These are phyloP conservation scores for Globia sparganii DNA, from an alignment of 2,888 invertebrate genomes.

Conservation along the genomic window DNA sequence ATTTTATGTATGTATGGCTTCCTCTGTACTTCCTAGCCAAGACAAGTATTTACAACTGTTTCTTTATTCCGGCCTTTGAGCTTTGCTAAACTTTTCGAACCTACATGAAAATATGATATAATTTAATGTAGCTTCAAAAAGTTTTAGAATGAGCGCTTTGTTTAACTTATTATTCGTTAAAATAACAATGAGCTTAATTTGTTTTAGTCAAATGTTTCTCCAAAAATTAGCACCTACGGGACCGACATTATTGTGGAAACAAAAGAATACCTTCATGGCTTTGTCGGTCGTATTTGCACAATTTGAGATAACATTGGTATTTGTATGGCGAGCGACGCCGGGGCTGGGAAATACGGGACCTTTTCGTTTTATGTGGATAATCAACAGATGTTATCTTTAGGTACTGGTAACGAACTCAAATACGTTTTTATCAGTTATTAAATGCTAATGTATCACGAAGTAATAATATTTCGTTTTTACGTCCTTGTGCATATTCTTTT, in stretches of 20 bases:
- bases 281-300: conserved; percentile 18
- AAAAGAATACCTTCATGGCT: conserved; percentile 33
- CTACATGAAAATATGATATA: conserved; percentile 20
- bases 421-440: conserved; percentile 28
- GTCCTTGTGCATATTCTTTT: background rate
- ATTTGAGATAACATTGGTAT: conserved; percentile 43
- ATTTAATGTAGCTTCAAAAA: conserved; percentile 22
- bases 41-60: conserved; percentile 42
- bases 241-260: conserved; percentile 7
- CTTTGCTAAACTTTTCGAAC: conserved; percentile 27
- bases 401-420: conserved; percentile 38
- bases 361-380: conserved; percentile 48
- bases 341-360: conserved; percentile 12
- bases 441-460: conserved; percentile 27
- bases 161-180: conserved; percentile 27
- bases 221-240: conserved; percentile 15
- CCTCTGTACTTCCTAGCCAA: conserved; percentile 49
- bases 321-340: conserved; percentile 7
- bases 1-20: conserved; percentile 44
- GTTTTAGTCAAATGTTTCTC: conserved; percentile 23
- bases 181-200: conserved; percentile 34
- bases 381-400: conserved; percentile 43
- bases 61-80: conserved; percentile 20
- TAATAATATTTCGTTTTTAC: conserved; percentile 3
- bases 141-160: conserved; percentile 2